Evolutionary conservation across 1,140 invertebrate species (phyloP), one percentile per base, ranked within the genome.

Genomic region (Apocrypta bakeri): DNA sequence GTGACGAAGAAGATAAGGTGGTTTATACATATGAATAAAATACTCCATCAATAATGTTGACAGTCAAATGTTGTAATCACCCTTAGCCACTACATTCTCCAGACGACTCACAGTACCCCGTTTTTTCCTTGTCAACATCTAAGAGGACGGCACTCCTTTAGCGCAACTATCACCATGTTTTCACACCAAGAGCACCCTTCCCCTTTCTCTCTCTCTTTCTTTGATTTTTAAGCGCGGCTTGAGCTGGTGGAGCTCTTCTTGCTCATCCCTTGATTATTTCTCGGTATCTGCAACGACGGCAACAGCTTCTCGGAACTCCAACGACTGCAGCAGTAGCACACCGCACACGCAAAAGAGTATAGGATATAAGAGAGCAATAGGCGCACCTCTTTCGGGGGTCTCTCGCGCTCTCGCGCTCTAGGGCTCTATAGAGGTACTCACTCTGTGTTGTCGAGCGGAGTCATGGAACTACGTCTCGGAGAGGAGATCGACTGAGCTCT

Each of bases 391-490:
- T 56, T 56, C 48, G 21, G 63, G 24, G 27, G 27, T 24, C 63
- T 29, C 27, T 4, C 68, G 68, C 68, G 33, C 21, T 71, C n/a
- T n/a, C n/a, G n/a, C n/a, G n/a, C n/a, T n/a, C n/a, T n/a, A n/a
- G n/a, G 27, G 27, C 8, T 1, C 25, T 66, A 33, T 21, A n/a
- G 27, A 29, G 42, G 68, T 66, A 83, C 82, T 83, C 74, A 83
- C 82, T 79, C 79, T 83, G 71, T 73, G 56, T 64, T 27, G 75
- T 1, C 71, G 68, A 79, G 64, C 40, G 78, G 66, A 83, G 75
- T 83, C 82, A 83, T 83, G 82, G 82, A 83, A 83, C 82, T 76
- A 79, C 82, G 29, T 42, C 33, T 25, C 31, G 69, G 61, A 66
- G 63, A 66, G 63, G 63, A 66, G 63, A 25, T 66, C 63, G 24